phyloP scores from a whole-genome alignment of 53 echinoderm and acorn worm genomes.

The Apostichopus leukothele region DNA sequence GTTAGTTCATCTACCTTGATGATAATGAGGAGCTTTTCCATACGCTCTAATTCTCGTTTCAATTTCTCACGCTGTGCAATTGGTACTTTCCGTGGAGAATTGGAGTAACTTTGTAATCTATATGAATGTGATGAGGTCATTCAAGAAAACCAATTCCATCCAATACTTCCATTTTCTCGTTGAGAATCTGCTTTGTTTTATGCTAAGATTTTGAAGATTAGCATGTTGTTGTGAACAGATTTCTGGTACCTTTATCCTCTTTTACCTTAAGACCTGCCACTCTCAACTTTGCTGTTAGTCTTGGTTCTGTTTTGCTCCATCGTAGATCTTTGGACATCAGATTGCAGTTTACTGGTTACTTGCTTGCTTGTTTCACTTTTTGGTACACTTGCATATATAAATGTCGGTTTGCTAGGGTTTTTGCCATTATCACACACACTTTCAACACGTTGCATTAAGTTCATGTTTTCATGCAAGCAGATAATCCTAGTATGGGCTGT shows the following conservation, averaged over 20 bases:
- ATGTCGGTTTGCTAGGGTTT: not conserved
- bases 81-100: constrained; percentile 40
- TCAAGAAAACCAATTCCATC: constrained; percentile 26
- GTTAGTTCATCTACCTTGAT: constrained; percentile 42
- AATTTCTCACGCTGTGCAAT: constrained; percentile 6
- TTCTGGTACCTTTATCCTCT: not conserved
- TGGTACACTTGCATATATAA: not conserved
- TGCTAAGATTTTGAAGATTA: not conserved
- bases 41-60: constrained; percentile 21
- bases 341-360: not conserved
- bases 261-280: not conserved
- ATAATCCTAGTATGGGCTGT: constrained; percentile 2
- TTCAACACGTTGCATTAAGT: not conserved
- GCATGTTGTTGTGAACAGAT: too few species aligned
- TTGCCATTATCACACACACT: not conserved
- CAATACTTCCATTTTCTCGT: not conserved
- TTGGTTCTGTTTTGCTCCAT: not conserved
- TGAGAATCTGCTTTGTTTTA: not conserved
- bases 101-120: constrained; percentile 9
- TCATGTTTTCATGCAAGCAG: constrained; percentile 6
- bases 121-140: constrained; percentile 30
- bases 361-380: not conserved
- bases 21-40: constrained; percentile 27
- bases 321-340: not conserved
- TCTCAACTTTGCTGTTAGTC: not conserved